A percentile compares a stretch with the other conserved stretches of the same genome.
Evolutionary conservation across 2,888 invertebrate genomes (phyloP).

Genomic region (Fragum whitleyi): DNA sequence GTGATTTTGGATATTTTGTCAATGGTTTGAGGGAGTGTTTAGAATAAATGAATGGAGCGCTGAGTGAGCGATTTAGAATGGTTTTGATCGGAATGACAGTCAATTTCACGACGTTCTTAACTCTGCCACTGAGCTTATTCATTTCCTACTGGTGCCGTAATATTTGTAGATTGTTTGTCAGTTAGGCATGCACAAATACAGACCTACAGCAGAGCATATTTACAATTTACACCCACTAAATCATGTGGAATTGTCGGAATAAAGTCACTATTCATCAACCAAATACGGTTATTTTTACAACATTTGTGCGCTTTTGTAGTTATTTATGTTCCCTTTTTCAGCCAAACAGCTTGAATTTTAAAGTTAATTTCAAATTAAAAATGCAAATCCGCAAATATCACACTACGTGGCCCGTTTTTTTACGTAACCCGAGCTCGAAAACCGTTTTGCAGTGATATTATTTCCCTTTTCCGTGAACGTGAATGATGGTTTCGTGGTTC

Average conservation of each 20-base stretch:
- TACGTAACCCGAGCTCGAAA: not conserved
- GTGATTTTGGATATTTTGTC: no score
- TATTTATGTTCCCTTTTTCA: not conserved
- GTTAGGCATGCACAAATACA: not conserved
- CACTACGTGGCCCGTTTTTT: not conserved
- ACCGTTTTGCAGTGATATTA: not conserved
- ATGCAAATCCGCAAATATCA: not conserved
- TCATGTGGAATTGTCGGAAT: not conserved
- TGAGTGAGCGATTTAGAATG: no score
- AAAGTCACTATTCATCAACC: not conserved
- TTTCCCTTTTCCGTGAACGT: no score
- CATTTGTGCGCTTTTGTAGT: not conserved
- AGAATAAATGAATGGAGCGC: no score
- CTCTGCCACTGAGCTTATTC: no score
- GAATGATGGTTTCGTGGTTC: no score
- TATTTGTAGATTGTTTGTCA: not conserved
- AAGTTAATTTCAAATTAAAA: constrained; percentile 4
- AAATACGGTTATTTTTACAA: constrained; percentile 1
- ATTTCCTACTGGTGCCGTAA: not conserved
- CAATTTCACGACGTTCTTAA: no score
- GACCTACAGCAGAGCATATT: not conserved
- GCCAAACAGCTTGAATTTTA: not conserved
- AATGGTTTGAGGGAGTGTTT: no score
- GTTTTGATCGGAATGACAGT: no score
- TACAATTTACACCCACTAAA: not conserved